Evolutionary conservation across 2,797 vertebrate genomes (phyloP).

Genomic region (Martes flavigula): DNA sequence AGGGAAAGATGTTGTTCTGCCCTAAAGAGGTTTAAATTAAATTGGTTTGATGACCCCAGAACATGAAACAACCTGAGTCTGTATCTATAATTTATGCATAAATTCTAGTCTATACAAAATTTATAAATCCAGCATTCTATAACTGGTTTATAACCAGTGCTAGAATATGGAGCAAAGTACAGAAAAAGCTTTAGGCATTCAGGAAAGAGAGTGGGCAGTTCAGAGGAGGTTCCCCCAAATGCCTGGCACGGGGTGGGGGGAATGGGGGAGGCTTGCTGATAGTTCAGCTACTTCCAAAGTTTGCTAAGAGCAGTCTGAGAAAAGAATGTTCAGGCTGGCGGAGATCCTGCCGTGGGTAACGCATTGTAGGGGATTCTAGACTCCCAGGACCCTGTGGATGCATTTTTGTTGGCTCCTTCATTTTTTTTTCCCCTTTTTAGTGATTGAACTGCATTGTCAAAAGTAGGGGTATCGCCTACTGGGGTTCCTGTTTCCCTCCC

Average conservation of each 20-base stretch:
- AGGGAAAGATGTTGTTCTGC: neutral
- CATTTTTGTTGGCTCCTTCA: neutral
- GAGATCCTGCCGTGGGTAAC: neutral
- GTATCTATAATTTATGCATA: neutral
- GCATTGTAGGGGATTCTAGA: neutral
- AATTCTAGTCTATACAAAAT: neutral
- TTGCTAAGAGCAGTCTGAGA: neutral
- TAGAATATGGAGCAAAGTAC: neutral
- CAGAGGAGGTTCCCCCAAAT: neutral
- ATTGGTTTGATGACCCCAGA: neutral
- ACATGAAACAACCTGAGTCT: neutral
- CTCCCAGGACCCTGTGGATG: neutral
- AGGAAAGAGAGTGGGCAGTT: neutral
- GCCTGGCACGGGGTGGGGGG: neutral
- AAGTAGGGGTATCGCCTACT: fast-evolving
- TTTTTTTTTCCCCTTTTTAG: neutral
- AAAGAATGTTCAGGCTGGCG: neutral
- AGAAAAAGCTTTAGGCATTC: neutral
- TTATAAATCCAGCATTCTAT: neutral
- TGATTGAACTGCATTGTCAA: neutral
- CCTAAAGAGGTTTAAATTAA: neutral
- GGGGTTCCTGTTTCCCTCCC: too few species aligned
- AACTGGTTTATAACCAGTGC: neutral
- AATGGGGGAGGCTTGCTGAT: fast-evolving
- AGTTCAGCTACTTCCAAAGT: neutral